Evolutionary conservation across 2,888 invertebrate species (phyloP), one percentile per base, ranked within the genome.

Genomic region (Stomorhina lunata): DNA sequence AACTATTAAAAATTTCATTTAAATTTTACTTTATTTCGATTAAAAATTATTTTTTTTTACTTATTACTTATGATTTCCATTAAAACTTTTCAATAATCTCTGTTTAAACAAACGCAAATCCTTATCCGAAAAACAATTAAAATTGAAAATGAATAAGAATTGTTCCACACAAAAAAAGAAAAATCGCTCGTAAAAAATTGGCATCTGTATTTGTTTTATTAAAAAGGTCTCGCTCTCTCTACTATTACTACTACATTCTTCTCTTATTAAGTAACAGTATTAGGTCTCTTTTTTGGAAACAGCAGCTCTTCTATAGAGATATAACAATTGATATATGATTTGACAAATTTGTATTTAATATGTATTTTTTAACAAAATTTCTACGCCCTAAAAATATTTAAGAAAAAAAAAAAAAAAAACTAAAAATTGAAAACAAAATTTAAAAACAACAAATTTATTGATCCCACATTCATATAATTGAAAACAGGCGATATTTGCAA

Each of bases 401-500:
- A n/a, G n/a, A n/a, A 34, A 22, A 22, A n/a, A 45, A 84, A 85
- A 63, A 80, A 80, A 83, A 57, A 61, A 76, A 57, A 68, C 84
- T 85, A 83, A 81, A 79, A 4, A 45, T 84, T 84, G 81, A 82
- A 81, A 77, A 6, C n/a, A 57, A 55, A 55, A 22, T 6, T 20
- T 12, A 17, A 50, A 37, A 68, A 53, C n/a, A 40, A 10, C 7
- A 63, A 75, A 85, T 80, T 83, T 80, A 86, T 85, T 86, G 85
- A 86, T 88, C 43, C 68, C n/a, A n/a, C n/a, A 87, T 89, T 88
- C 89, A 87, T 89, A 89, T 90, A 89, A 88, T 88, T 88, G 88
- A 89, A 90, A 88, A 90, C 91, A 99, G 98, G 99, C 99, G 95
- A 98, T 99, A 96, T 99, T 99, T 96, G 99, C 99, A 94, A 98